Conservation (phyloP, 2,888 invertebrate species). For the Stenotaenia linearis region DNA sequence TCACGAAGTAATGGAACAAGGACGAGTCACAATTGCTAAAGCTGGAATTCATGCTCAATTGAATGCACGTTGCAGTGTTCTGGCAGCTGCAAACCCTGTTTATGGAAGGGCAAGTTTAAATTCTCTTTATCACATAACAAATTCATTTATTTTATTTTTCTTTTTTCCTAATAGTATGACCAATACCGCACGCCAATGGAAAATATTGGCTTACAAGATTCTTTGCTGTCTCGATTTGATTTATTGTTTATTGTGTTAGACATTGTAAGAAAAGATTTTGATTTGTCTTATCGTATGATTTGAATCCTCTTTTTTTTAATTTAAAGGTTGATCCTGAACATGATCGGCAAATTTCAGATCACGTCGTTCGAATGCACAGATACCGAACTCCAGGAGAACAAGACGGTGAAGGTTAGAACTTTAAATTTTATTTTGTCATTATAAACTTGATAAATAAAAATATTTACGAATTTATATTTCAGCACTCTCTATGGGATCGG, state of each 20-base stretch:
- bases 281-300: not conserved
- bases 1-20: slow-evolving; percentile 99
- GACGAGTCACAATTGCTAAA: slow-evolving; percentile 90
- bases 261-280: slow-evolving; percentile 53
- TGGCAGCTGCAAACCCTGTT: slow-evolving; percentile 99
- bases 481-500: slow-evolving; percentile 69
- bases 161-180: slow-evolving; percentile 67
- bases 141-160: slow-evolving; percentile 29
- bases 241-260: slow-evolving; percentile 95
- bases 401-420: slow-evolving; percentile 72
- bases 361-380: slow-evolving; percentile 94
- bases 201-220: slow-evolving; percentile 97
- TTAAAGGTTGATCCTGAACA: slow-evolving; percentile 66
- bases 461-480: slow-evolving; percentile 33
- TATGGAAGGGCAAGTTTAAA: slow-evolving; percentile 65
- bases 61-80: slow-evolving; percentile 93
- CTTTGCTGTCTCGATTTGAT: slow-evolving; percentile 95
- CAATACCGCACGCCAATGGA: slow-evolving; percentile 99
- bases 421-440: not conserved
- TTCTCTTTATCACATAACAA: not conserved
- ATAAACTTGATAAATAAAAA: not conserved
- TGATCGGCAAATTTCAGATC: slow-evolving; percentile 89
- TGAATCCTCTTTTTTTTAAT: not conserved
- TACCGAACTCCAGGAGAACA: slow-evolving; percentile 88
- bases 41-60: slow-evolving; percentile 95